Evolutionary conservation across 2,113 vertebrate genomes (phyloP).

Genomic region (Dryoscopus gambensis): DNA sequence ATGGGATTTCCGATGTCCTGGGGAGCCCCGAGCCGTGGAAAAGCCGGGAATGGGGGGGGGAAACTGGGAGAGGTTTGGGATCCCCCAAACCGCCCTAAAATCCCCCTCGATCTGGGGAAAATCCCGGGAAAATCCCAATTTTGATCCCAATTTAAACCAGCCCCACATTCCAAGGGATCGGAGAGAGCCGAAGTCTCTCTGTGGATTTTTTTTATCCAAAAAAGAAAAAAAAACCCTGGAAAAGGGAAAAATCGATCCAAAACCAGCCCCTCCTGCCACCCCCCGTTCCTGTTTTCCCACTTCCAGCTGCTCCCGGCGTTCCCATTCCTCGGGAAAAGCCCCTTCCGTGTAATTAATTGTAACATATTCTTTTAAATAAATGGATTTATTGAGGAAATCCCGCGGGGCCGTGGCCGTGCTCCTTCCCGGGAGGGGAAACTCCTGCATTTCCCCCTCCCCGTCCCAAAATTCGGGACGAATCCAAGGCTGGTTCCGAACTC

Average conservation of each 20-base stretch:
- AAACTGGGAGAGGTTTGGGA: neutral
- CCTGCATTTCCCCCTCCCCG: too few relatives aligned
- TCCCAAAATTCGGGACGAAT: too few relatives aligned
- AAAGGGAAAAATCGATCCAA: neutral
- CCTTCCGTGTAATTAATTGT: conserved; percentile 91
- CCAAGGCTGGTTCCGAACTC: too few relatives aligned
- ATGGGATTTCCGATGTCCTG: neutral
- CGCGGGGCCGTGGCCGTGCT: too few relatives aligned
- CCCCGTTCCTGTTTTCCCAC: neutral
- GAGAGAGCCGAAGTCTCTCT: neutral
- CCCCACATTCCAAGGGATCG: neutral
- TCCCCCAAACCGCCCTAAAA: neutral
- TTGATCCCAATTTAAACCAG: neutral
- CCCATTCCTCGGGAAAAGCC: conserved; percentile 71
- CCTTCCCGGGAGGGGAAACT: too few relatives aligned
- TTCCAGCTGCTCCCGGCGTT: conserved; percentile 53
- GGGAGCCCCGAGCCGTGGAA: neutral
- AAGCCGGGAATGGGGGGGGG: neutral
- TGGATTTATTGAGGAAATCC: conserved; percentile 84
- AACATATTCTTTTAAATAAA: conserved; percentile 98
- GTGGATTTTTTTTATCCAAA: neutral
- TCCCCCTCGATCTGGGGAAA: neutral
- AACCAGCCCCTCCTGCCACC: neutral
- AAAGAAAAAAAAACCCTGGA: neutral
- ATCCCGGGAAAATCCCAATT: neutral